Base-by-base conservation (phyloP, 2,888 invertebrate genomes). In the Theretra japonica region DNA sequence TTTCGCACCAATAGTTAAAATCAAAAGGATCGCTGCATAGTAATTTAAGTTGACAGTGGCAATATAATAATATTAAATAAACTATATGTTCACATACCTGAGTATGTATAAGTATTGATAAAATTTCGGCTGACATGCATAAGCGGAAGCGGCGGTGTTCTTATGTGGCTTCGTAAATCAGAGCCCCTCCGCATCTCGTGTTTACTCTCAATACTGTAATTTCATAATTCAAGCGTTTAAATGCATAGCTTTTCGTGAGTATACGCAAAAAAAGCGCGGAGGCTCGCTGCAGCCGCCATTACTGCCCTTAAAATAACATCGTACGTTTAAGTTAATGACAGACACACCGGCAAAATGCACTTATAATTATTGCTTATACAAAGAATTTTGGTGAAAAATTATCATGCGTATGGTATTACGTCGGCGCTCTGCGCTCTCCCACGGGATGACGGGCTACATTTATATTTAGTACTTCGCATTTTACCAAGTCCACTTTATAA, bases 161-260 rank as follows among this genome's bases (percentile, higher is more conserved):
- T 56, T 75, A 74, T 53, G 41, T 23, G 15, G 57, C 19, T 69
- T 28, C 48, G 69, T 69, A 73, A 73, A 75, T 72, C 71, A 72
- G 30, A 72, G 68, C 73, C 76, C 72, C 82, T 82, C 83, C 82
- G 81, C 81, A 82, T 83, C 86, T 84, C 84, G 83, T 88, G 88
- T 91, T 92, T 93, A 90, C 91, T 90, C 90, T 93, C 90, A 88
- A 91, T 91, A 91, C 93, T 89, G 90, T 92, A 94, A 93, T 94
- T 94, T 93, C 92, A 94, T 94, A 94, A 94, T 94, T 92, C 88
- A 92, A 89, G 91, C 93, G 93, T 93, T 94, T 94, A 94, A 94
- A 92, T 93, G 94, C 94, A 94, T 94, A 94, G 92, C 92, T 93
- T 93, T 94, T 90, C 90, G 92, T 91, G 91, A 91, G 90, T 83